These are phyloP conservation scores for Glyptemys insculpta DNA, from an alignment of 2,797 vertebrate genomes.

Conservation along the genomic window DNA sequence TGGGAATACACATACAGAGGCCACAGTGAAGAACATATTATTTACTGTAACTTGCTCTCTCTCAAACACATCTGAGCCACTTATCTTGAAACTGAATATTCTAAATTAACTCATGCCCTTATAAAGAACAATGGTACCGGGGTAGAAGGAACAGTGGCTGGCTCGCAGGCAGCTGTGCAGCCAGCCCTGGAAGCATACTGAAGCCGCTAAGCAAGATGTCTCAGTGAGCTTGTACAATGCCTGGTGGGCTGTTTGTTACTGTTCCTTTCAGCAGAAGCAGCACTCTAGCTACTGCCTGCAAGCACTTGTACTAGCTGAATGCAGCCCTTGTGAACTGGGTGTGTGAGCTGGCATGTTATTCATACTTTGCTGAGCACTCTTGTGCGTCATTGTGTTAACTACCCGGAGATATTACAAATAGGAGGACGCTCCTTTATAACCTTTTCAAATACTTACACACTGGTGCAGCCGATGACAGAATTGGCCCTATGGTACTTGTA, in stretches of 20 bases:
- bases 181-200: background rate
- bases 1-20: background rate
- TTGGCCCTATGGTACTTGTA: background rate
- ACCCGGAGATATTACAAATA: background rate
- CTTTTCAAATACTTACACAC: background rate
- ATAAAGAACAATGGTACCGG: background rate
- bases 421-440: background rate
- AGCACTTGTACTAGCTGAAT: background rate
- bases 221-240: background rate
- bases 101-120: background rate
- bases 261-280: background rate
- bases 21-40: background rate
- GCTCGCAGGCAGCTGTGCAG: background rate
- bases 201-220: background rate
- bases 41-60: background rate
- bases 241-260: background rate
- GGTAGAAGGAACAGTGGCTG: background rate
- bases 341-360: background rate
- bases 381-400: background rate
- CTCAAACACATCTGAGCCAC: background rate
- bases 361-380: background rate
- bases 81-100: background rate
- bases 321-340: background rate
- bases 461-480: background rate
- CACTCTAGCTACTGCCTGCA: background rate